Evolutionary conservation across 2,888 invertebrate genomes (phyloP).

Genomic region (Noctuana brunneofusca): DNA sequence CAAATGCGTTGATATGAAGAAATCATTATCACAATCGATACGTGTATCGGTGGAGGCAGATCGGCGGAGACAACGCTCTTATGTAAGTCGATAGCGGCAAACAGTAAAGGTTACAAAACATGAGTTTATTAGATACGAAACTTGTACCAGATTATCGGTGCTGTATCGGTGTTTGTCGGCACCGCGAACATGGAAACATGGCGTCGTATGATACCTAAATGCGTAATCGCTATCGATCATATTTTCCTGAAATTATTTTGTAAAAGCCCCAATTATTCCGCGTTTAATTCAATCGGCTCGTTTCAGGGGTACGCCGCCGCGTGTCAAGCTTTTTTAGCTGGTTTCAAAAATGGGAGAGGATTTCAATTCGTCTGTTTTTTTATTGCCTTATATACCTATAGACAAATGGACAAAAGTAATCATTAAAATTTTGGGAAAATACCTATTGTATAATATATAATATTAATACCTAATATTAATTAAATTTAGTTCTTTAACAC

Average conservation of each 20-base stretch:
- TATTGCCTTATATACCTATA: too few species aligned
- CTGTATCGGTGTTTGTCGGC: slow-evolving; percentile 60
- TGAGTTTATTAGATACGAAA: slow-evolving; percentile 76
- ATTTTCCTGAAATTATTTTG: slow-evolving; percentile 36
- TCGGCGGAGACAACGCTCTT: slow-evolving; percentile 62
- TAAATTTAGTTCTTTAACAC: too few species aligned
- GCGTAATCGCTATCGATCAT: slow-evolving; percentile 42
- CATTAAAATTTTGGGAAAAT: too few species aligned
- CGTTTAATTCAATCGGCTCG: slow-evolving; percentile 31
- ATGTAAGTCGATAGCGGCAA: slow-evolving; percentile 76
- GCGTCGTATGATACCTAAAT: slow-evolving; percentile 44
- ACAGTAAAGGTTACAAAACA: slow-evolving; percentile 74
- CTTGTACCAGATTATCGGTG: slow-evolving; percentile 70
- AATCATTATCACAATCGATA: slow-evolving; percentile 37
- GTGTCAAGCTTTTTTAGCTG: slow-evolving; percentile 9
- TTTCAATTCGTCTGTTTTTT: too few species aligned
- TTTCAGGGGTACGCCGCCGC: background rate
- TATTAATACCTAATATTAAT: too few species aligned
- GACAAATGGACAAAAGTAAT: too few species aligned
- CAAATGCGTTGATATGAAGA: slow-evolving; percentile 45
- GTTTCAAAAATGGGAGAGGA: too few species aligned
- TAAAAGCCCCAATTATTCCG: slow-evolving; percentile 35
- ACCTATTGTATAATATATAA: too few species aligned
- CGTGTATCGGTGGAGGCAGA: slow-evolving; percentile 56
- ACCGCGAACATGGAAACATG: slow-evolving; percentile 48